phyloP scores from a whole-genome alignment of 1,140 invertebrate genomes.

The Lasioglossum albipes region DNA sequence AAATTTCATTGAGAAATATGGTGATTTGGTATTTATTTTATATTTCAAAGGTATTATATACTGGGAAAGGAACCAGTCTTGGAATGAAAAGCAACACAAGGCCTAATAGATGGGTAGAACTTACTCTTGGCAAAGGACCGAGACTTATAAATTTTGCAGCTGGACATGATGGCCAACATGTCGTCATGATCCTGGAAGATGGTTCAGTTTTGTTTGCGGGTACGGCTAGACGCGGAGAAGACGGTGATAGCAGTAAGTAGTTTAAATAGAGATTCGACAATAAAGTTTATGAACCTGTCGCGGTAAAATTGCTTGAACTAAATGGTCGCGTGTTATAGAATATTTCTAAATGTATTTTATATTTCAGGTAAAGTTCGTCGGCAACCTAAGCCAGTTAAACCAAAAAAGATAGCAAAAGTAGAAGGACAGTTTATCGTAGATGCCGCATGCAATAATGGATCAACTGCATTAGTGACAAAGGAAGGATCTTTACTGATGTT shows the following conservation, averaged over 20 bases:
- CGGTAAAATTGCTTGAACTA: not conserved
- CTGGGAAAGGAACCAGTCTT: slow-evolving; percentile 87
- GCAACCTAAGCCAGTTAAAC: slow-evolving; percentile 94
- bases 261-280: no score
- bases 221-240: slow-evolving; percentile 94
- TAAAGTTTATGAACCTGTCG: no score
- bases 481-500: slow-evolving; percentile 95
- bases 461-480: slow-evolving; percentile 93
- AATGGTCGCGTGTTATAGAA: not conserved
- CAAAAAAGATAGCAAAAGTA: slow-evolving; percentile 95
- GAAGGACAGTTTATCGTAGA: slow-evolving; percentile 91
- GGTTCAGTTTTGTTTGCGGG: slow-evolving; percentile 94
- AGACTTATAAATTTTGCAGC: slow-evolving; percentile 90
- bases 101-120: slow-evolving; percentile 87
- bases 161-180: slow-evolving; percentile 96
- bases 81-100: slow-evolving; percentile 85
- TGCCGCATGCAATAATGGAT: slow-evolving; percentile 96
- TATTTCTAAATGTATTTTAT: slow-evolving; percentile 18
- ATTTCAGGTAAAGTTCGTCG: slow-evolving; percentile 86
- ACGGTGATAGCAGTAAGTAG: slow-evolving; percentile 87
- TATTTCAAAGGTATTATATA: slow-evolving; percentile 84
- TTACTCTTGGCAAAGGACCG: slow-evolving; percentile 87
- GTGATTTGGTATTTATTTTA: not conserved
- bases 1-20: slow-evolving; percentile 1
- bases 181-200: slow-evolving; percentile 92